These are phyloP conservation scores for Nezara viridula DNA, from an alignment of 2,888 invertebrate species.

Conservation along the genomic window DNA sequence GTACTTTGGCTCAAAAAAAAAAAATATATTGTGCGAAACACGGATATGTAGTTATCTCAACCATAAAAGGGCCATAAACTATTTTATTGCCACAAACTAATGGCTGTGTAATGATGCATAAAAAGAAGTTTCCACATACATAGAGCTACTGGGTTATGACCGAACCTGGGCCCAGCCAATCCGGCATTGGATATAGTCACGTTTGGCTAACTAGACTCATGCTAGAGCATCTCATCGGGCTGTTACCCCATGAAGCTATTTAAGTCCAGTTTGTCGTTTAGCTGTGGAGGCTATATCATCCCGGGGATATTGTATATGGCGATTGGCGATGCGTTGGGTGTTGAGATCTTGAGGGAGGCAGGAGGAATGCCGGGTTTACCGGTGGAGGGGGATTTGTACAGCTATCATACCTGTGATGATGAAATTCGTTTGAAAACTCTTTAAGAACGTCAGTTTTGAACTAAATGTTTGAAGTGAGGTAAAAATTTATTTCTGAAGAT, in stretches of 20 bases:
- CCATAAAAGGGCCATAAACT: not conserved
- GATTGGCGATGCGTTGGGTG: not conserved
- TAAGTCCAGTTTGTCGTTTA: constrained; percentile 14
- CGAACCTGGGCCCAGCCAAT: not conserved
- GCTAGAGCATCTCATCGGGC: not conserved
- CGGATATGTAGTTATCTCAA: not conserved
- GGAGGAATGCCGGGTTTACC: not conserved
- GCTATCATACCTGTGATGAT: too few species aligned
- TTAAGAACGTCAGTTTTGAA: too few species aligned
- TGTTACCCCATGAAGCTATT: constrained; percentile 8
- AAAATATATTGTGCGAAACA: not conserved
- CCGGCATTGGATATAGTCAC: not conserved
- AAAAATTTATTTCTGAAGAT: too few species aligned
- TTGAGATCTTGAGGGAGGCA: not conserved
- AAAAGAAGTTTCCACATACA: constrained; percentile 16
- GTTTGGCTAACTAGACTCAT: constrained; percentile 29
- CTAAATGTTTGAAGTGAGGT: too few species aligned
- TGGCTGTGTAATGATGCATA: constrained; percentile 13
- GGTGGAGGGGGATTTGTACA: not conserved
- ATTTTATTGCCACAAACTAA: constrained; percentile 28
- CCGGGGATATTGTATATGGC: not conserved
- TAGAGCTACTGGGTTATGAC: constrained; percentile 3
- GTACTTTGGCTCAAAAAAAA: not conserved
- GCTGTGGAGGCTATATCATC: not conserved
- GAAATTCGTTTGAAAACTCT: too few species aligned